A percentile compares a stretch with the other conserved stretches of the same genome.
These are phyloP conservation scores for Emesis furor DNA, from an alignment of 2,888 invertebrate species.

Conservation along the genomic window DNA sequence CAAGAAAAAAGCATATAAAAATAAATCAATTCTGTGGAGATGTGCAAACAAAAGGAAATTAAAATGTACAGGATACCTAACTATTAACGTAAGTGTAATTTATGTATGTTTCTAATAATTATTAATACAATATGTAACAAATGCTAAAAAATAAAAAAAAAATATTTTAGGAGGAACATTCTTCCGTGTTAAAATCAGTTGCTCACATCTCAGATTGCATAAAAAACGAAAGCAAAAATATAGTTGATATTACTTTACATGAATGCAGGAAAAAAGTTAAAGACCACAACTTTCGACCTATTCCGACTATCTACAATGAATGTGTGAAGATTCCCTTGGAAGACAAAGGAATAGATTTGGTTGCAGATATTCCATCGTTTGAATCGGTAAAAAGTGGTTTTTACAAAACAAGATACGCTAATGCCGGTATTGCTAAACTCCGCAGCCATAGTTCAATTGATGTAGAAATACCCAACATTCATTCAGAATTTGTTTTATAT, in stretches of 20 bases:
- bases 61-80: constrained; percentile 1
- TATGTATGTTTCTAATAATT: not conserved
- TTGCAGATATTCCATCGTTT: not conserved
- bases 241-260: constrained; percentile 5
- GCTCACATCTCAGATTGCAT: constrained; percentile 1
- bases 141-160: not conserved
- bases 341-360: constrained; percentile 11
- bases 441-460: not conserved
- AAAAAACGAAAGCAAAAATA: not conserved
- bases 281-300: constrained; percentile 2
- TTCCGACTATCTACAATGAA: constrained; percentile 11
- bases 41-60: not conserved
- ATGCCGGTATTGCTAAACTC: not conserved
- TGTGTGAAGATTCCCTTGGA: constrained; percentile 5
- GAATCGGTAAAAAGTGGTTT: constrained; percentile 2
- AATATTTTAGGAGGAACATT: not conserved
- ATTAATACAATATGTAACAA: constrained; percentile 4
- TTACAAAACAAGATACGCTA: constrained; percentile 2
- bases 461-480: not conserved
- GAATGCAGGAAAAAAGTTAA: constrained; percentile 14
- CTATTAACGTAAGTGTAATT: not conserved
- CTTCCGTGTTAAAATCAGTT: constrained; percentile 4
- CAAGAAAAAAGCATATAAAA: not conserved
- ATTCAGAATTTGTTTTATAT: not conserved
- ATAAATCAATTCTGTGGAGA: not conserved